Conservation (phyloP, 1,140 invertebrate genomes). For the Neotoxoptera formosana region DNA sequence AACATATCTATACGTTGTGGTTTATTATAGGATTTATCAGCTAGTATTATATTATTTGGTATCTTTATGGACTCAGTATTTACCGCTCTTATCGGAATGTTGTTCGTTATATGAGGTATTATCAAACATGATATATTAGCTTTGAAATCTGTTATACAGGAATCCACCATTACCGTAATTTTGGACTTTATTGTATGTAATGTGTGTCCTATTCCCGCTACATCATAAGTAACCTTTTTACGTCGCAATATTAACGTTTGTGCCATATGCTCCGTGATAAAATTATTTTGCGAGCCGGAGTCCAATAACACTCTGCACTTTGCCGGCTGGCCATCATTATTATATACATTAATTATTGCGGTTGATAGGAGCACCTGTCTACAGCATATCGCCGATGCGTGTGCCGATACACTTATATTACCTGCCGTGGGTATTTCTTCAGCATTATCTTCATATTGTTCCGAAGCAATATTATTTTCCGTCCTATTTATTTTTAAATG, state of each 20-base stretch:
- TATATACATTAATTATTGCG: neutral
- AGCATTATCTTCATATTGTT: neutral
- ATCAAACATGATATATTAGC: neutral
- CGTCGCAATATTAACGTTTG: no score
- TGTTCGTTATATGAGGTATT: neutral
- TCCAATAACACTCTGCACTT: neutral
- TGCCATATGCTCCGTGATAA: conserved; percentile 28
- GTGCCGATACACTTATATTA: neutral
- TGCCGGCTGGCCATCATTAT: neutral
- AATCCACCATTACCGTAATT: neutral
- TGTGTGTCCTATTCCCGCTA: neutral
- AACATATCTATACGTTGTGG: conserved; percentile 4
- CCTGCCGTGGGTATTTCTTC: neutral
- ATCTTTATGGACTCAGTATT: neutral
- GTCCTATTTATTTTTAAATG: neutral
- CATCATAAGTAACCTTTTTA: neutral
- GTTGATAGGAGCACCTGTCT: neutral
- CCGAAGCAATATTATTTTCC: neutral
- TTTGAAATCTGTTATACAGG: neutral
- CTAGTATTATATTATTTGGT: neutral
- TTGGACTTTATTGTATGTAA: neutral
- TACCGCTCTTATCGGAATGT: neutral
- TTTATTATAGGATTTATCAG: neutral
- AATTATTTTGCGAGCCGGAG: conserved; percentile 1
- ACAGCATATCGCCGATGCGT: neutral